A percentile compares a stretch with the other conserved stretches of the same genome.
Conservation (phyloP, 2,888 invertebrate species). For the Tipula vernalis region DNA sequence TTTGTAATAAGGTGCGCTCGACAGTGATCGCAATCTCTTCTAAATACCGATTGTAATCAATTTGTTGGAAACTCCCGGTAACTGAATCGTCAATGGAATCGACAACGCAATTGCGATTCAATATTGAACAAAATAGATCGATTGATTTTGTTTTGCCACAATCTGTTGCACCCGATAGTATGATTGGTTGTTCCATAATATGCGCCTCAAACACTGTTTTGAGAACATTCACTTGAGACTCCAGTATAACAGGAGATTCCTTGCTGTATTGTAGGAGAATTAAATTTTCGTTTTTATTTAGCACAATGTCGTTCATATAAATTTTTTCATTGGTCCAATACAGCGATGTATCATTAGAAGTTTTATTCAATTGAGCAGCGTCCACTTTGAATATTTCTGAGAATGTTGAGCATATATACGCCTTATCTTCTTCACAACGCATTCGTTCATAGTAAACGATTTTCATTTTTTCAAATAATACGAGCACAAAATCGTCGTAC, state of each 20-base stretch:
- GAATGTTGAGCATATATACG: slow-evolving; percentile 46
- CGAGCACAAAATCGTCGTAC: slow-evolving; percentile 20
- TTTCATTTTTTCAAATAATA: slow-evolving; percentile 41
- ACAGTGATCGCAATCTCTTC: slow-evolving; percentile 45
- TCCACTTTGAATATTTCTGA: slow-evolving; percentile 37
- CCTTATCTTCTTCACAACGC: slow-evolving; percentile 64
- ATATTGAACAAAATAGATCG: slow-evolving; percentile 29
- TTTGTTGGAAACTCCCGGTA: slow-evolving; percentile 92
- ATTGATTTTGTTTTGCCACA: slow-evolving; percentile 35
- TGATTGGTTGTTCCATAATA: slow-evolving; percentile 83
- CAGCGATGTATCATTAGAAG: slow-evolving; percentile 43
- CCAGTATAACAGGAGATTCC: slow-evolving; percentile 37
- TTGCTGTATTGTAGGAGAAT: slow-evolving; percentile 19
- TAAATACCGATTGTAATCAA: slow-evolving; percentile 43
- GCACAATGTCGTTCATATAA: slow-evolving; percentile 50
- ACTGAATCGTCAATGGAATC: slow-evolving; percentile 36
- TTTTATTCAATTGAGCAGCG: slow-evolving; percentile 24
- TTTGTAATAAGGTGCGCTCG: slow-evolving; percentile 22
- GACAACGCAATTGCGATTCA: slow-evolving; percentile 29
- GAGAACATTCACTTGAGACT: slow-evolving; percentile 50
- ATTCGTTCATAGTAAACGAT: slow-evolving; percentile 80
- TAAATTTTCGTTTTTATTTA: slow-evolving; percentile 31
- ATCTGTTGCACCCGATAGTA: slow-evolving; percentile 39
- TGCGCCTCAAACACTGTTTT: slow-evolving; percentile 77
- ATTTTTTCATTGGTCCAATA: slow-evolving; percentile 45